Percentiles rank a stretch among this genome's conserved stretches.
Conservation (phyloP, 2,888 invertebrate genomes). For the Drosophila meridiana region DNA sequence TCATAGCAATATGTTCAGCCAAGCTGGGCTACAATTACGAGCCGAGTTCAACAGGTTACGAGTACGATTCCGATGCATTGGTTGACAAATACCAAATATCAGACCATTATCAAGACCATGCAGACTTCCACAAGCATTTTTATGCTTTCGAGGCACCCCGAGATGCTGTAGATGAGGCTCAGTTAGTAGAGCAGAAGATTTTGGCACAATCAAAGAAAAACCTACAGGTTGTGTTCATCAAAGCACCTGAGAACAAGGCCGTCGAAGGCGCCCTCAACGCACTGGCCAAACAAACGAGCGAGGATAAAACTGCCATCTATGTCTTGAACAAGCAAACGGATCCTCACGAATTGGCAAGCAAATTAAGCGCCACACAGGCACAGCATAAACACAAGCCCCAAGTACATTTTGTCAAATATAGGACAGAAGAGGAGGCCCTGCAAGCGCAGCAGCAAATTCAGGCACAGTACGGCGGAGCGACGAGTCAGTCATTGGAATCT, state of each 20-base stretch:
- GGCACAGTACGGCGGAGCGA: conserved; percentile 60
- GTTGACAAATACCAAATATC: background rate
- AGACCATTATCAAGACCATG: conserved; percentile 48
- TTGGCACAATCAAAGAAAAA: conserved; percentile 66
- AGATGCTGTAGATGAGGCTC: conserved; percentile 59
- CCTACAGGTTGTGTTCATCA: conserved; percentile 81
- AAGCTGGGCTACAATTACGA: conserved; percentile 66
- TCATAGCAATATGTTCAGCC: conserved; percentile 53
- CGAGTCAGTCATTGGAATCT: conserved; percentile 11
- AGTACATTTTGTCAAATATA: conserved; percentile 81
- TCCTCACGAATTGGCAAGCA: conserved; percentile 70
- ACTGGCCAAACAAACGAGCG: conserved; percentile 73
- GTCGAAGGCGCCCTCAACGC: conserved; percentile 73
- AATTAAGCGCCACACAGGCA: conserved; percentile 53
- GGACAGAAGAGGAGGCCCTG: conserved; percentile 74
- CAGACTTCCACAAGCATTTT: conserved; percentile 73
- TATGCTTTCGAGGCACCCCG: conserved; percentile 76
- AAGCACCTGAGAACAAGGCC: conserved; percentile 79
- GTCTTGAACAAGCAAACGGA: conserved; percentile 82
- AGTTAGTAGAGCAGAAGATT: conserved; percentile 52
- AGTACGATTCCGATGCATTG: conserved; percentile 18
- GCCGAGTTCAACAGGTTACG: conserved; percentile 14
- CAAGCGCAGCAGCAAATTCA: conserved; percentile 76
- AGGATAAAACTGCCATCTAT: conserved; percentile 83
- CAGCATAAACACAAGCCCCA: conserved; percentile 67